phyloP scores from a whole-genome alignment of 1,140 invertebrate species.

The Phymorhynchus buccinoides region DNA sequence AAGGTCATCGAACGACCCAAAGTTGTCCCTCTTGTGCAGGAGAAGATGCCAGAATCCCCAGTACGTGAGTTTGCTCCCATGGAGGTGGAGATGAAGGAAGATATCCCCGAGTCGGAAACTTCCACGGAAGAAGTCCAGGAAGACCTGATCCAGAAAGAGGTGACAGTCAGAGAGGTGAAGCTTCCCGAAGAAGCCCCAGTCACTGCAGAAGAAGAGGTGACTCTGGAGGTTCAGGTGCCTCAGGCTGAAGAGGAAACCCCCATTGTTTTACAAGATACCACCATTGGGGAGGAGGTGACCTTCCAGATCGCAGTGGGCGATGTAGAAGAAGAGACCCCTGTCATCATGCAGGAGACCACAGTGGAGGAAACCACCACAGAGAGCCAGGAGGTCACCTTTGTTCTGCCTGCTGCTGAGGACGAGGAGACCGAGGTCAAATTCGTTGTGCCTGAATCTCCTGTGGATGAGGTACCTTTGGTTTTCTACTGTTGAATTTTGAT shows the following conservation, averaged over 20 bases:
- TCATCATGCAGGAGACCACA: slow-evolving; percentile 30
- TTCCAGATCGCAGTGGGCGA: not conserved
- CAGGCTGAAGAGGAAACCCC: slow-evolving; percentile 28
- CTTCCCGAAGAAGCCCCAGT: slow-evolving; percentile 16
- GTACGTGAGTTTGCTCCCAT: slow-evolving; percentile 43
- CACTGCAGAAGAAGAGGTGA: slow-evolving; percentile 13
- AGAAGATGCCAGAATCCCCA: slow-evolving; percentile 57
- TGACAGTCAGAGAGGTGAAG: slow-evolving; percentile 29
- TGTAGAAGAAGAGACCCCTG: slow-evolving; percentile 48
- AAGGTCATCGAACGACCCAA: slow-evolving; percentile 59
- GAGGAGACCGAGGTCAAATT: slow-evolving; percentile 38
- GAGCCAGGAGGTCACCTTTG: slow-evolving; percentile 48
- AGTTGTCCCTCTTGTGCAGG: slow-evolving; percentile 47
- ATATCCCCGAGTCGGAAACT: slow-evolving; percentile 47
- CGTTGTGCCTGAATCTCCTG: slow-evolving; percentile 11
- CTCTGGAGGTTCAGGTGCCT: slow-evolving; percentile 10
- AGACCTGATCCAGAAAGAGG: slow-evolving; percentile 49
- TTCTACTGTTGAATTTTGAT: too few relatives aligned
- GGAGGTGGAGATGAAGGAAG: slow-evolving; percentile 48
- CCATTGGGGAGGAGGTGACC: too few relatives aligned
- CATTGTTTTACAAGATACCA: too few relatives aligned
- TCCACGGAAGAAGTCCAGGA: slow-evolving; percentile 47
- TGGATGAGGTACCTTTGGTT: slow-evolving; percentile 17
- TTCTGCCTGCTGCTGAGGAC: slow-evolving; percentile 31
- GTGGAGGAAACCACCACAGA: slow-evolving; percentile 37